These are phyloP conservation scores for Drosophila mayaguana DNA, from an alignment of 2,888 invertebrate genomes.

Conservation along the genomic window DNA sequence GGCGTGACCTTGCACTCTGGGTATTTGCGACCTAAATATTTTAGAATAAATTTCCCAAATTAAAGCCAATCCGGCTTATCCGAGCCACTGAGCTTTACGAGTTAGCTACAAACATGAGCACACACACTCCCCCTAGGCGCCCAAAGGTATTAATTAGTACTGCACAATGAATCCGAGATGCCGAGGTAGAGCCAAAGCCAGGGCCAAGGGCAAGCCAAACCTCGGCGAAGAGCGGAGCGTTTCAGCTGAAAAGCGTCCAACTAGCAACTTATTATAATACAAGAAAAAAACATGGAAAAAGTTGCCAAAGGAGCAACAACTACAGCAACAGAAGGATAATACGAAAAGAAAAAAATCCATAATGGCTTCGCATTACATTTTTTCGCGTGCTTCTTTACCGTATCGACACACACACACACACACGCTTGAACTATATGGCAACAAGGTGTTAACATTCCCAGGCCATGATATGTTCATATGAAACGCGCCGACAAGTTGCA, in stretches of 20 bases:
- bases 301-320: constrained; percentile 18
- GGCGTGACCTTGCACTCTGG: constrained; percentile 48
- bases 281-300: constrained; percentile 41
- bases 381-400: constrained; percentile 39
- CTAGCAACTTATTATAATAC: constrained; percentile 63
- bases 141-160: constrained; percentile 76
- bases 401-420: constrained; percentile 19
- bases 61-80: constrained; percentile 68
- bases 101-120: constrained; percentile 63
- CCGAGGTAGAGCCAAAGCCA: neutral
- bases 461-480: constrained; percentile 47
- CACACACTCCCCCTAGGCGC: constrained; percentile 37
- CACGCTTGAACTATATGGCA: constrained; percentile 10
- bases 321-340: neutral
- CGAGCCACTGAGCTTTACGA: constrained; percentile 73
- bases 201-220: constrained; percentile 11
- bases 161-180: constrained; percentile 39
- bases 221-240: constrained; percentile 30
- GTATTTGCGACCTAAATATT: constrained; percentile 72
- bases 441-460: constrained; percentile 60
- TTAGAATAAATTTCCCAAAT: constrained; percentile 78
- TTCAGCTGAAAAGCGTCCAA: constrained; percentile 42
- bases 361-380: constrained; percentile 44
- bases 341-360: constrained; percentile 49
- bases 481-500: constrained; percentile 53